phyloP scores from a whole-genome alignment of 2,888 invertebrate genomes.

The Drosophila subquinaria region DNA sequence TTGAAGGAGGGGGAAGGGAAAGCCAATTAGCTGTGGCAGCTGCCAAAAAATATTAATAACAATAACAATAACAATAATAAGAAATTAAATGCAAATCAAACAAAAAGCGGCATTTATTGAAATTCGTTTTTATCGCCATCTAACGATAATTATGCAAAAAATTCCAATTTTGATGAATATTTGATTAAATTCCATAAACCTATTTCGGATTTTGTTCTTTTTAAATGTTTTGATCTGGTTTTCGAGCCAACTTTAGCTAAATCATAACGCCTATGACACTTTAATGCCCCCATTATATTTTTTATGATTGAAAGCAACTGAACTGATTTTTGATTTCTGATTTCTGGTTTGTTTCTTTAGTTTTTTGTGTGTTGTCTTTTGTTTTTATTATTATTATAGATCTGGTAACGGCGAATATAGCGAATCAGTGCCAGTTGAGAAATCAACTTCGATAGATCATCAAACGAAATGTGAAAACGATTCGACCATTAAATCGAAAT shows the following conservation, averaged over 20 bases:
- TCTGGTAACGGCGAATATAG: conserved; percentile 17
- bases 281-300: conserved; percentile 18
- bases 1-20: background rate
- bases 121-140: background rate
- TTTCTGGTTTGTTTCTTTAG: background rate
- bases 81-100: conserved; percentile 35
- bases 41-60: conserved; percentile 25
- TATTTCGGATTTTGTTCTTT: background rate
- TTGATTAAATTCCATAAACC: conserved; percentile 30
- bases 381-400: conserved; percentile 3
- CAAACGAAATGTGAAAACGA: conserved; percentile 37
- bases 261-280: conserved; percentile 40
- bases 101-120: conserved; percentile 23
- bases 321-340: too few relatives aligned
- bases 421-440: conserved; percentile 31
- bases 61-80: conserved; percentile 7
- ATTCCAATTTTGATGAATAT: conserved; percentile 30
- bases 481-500: conserved; percentile 31
- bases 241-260: conserved; percentile 14
- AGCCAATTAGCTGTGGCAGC: conserved; percentile 11
- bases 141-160: conserved; percentile 28
- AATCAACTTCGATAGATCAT: conserved; percentile 38
- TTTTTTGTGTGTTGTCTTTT: background rate
- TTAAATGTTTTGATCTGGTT: conserved; percentile 43
- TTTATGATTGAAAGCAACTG: too few relatives aligned